Evolutionary conservation across 2,113 vertebrate genomes (phyloP).

Genomic region (Natator depressus): DNA sequence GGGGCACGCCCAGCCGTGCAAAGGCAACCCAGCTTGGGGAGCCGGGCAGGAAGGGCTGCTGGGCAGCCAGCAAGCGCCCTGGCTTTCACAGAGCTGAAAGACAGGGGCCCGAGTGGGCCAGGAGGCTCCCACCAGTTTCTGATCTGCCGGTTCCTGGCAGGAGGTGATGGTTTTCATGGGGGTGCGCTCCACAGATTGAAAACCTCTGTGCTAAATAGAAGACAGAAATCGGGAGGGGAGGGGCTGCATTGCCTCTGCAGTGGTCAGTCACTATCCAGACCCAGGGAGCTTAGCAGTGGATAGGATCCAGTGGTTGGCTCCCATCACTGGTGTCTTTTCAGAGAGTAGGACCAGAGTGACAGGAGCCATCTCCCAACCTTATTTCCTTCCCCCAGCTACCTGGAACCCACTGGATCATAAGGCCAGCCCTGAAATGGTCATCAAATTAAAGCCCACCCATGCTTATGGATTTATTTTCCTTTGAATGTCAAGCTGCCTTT

Average conservation of each 20-base stretch:
- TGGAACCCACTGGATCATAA: not conserved
- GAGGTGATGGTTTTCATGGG: too few species aligned
- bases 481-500: rapidly evolving
- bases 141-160: too few species aligned
- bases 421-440: not conserved
- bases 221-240: too few species aligned
- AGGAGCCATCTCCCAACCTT: not conserved
- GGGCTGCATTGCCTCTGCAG: not conserved
- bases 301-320: not conserved
- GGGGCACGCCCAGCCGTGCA: too few species aligned
- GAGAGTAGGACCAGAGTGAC: not conserved
- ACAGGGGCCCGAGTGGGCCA: too few species aligned
- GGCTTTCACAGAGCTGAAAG: too few species aligned
- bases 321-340: not conserved
- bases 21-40: too few species aligned
- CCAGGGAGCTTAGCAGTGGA: not conserved
- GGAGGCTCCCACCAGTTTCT: too few species aligned
- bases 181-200: too few species aligned
- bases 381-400: not conserved
- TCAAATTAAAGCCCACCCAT: not conserved
- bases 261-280: rapidly evolving
- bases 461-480: rapidly evolving
- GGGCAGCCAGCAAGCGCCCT: too few species aligned
- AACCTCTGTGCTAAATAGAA: too few species aligned
- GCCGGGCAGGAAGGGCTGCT: too few species aligned